Base-by-base conservation (phyloP, 1,140 invertebrate species). In the Heliconius eleuchia region DNA sequence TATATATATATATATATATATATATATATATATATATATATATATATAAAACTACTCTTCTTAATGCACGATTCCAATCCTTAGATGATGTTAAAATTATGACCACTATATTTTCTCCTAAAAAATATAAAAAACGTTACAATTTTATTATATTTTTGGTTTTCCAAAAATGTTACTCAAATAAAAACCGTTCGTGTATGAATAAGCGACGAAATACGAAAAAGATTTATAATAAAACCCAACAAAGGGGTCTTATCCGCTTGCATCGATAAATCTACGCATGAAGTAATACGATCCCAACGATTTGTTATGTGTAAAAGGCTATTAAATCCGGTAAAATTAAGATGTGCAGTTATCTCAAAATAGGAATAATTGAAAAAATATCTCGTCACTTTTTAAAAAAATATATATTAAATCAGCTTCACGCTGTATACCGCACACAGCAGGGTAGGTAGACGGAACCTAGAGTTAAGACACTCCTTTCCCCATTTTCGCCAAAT, bases 241-340 rank as follows among this genome's bases (percentile, higher is more conserved):
- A 89, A 92, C 90, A 92, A 92, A 89, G 83, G 88, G 87, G 80
- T 84, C 42, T 80, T 84, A 88, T 87, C 87, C 87, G 84, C 84
- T 86, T 85, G 85, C 85, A 85, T 84, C 88, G 83, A 92, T 92
- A 92, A 92, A 92, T 92, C 91, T 92, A 89, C 87, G 86, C 86
- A 88, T 84, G 86, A 91, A 91, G 91, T 92, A 92, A 91, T 92
- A 91, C 87, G 85, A 91, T 90, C 88, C 88, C 89, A 72, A 85
- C 88, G 86, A 92, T 92, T 89, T 91, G 91, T 91, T 89, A 88
- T 83, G 78, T 86, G 80, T 89, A 85, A 90, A 87, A 88, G 86
- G 89, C 84, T 86, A 86, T 88, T 87, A 86, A 82, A 83, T 89
- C 85, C 83, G 87, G 87, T 90, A 90, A 89, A 87, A 86, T 88